Evolutionary conservation across 2,113 vertebrate genomes (phyloP).

Genomic region (Crotophaga sulcirostris): DNA sequence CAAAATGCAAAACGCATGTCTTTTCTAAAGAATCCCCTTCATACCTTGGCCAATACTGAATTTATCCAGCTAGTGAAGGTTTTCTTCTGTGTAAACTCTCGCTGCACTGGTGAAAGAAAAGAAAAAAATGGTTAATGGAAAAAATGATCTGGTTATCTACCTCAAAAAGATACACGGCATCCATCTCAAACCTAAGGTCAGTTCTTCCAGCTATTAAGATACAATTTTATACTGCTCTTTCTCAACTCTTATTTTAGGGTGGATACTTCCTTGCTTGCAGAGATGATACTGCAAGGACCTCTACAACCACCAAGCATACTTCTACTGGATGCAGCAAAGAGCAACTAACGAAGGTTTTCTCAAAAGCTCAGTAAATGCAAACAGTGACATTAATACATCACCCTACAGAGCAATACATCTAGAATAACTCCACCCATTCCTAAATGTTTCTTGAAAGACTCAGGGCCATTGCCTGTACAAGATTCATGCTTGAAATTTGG

Average conservation of each 20-base stretch:
- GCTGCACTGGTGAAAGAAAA: slow-evolving; percentile 80
- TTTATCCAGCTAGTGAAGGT: slow-evolving; percentile 98
- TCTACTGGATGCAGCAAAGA: background rate
- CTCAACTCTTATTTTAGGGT: background rate
- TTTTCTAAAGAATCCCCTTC: background rate
- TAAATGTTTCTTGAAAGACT: background rate
- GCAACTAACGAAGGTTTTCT: background rate
- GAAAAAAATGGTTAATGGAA: background rate
- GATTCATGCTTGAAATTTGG: accelerated
- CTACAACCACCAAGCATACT: background rate
- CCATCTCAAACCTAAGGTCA: background rate
- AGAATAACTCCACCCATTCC: background rate
- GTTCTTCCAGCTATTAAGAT: background rate
- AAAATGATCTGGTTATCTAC: background rate
- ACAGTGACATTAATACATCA: background rate
- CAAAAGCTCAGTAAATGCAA: background rate
- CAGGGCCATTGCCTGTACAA: background rate
- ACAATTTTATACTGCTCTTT: background rate
- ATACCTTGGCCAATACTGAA: slow-evolving; percentile 91
- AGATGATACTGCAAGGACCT: background rate
- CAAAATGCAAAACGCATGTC: background rate
- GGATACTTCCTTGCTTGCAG: background rate
- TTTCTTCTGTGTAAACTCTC: slow-evolving; percentile 93
- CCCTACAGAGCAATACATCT: background rate
- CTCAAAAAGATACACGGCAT: background rate